Conservation (phyloP, 1,140 invertebrate genomes). For the Cydia strobilella region DNA sequence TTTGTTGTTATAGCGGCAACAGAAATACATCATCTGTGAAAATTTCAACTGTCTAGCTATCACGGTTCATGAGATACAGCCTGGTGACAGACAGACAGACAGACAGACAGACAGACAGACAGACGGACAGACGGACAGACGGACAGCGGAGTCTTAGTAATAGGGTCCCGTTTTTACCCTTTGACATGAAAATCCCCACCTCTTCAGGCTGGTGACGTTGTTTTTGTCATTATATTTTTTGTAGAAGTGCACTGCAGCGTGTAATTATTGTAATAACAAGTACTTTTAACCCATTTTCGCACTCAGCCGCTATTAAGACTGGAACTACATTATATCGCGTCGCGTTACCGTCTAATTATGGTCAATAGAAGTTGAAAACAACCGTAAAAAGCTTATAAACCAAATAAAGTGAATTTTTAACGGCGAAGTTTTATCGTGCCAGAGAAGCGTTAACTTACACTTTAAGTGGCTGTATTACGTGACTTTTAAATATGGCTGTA, state of each 20-base stretch:
- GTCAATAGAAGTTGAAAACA: constrained; percentile 10
- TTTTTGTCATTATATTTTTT: neutral
- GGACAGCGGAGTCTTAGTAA: too few relatives aligned
- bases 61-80: too few relatives aligned
- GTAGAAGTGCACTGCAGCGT: neutral
- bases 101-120: too few relatives aligned
- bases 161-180: too few relatives aligned
- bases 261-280: constrained; percentile 2
- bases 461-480: constrained; percentile 22
- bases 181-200: too few relatives aligned
- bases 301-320: neutral
- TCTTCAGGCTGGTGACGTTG: neutral
- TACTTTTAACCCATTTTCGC: neutral
- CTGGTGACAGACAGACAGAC: too few relatives aligned
- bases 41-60: too few relatives aligned
- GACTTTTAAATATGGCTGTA: neutral
- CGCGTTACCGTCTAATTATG: constrained; percentile 10
- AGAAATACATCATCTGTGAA: too few relatives aligned
- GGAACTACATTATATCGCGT: constrained; percentile 1
- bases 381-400: constrained; percentile 24
- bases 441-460: constrained; percentile 1
- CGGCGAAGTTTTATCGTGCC: neutral
- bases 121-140: too few relatives aligned
- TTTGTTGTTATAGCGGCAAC: too few relatives aligned
- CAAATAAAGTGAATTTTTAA: constrained; percentile 32